Evolutionary conservation across 2,797 vertebrate genomes (phyloP), one percentile per base, ranked within the genome.

Genomic region (Acomys russatus): DNA sequence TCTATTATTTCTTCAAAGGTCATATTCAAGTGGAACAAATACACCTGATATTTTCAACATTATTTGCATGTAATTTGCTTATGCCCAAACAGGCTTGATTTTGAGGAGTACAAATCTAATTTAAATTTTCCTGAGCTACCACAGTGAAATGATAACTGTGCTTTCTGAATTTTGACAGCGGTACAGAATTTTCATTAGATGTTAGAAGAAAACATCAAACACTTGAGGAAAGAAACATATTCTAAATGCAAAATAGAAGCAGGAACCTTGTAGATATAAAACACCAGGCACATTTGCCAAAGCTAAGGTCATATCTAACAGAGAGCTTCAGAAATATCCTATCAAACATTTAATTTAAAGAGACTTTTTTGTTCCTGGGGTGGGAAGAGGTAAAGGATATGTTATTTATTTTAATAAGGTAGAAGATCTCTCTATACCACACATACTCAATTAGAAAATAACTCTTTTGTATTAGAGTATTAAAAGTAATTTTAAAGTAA

Each of bases 21-120:
- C 74, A 96, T 59, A 97, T 23, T 78, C 82, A 91, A 95, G 78
- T 91, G 71, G 91, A 96, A 96, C 86, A 97, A 97, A 96, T 91
- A 94, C 25, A 96, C 82, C 88, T 95, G 88, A 89, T 97, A 95
- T 91, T 98, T 96, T 93, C 82, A 49, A 93, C 79, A 94, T 96
- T 83, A 95, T 97, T 94, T 97, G 94, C 93, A 95, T 96, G 61
- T 94, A 96, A 97, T 97, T 97, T 96, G 88, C 95, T 96, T 97
- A 92, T 80, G 66, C 94, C 68, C 93, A 95, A 96, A 93, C 59
- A 96, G 93, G 91, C 91, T 73, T 68, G 85, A 94, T 97, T 96
- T 93, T 92, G 88, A 97, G 76, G 78, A 95, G 74, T 91, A 97
- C 95, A 97, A 97, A 97, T 96, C 88, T 96, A 96, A 97, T 96